Percentiles rank a stretch among this genome's conserved stretches.
These are phyloP conservation scores for Neoarius graeffei DNA, from an alignment of 2,113 vertebrate genomes.

Conservation along the genomic window DNA sequence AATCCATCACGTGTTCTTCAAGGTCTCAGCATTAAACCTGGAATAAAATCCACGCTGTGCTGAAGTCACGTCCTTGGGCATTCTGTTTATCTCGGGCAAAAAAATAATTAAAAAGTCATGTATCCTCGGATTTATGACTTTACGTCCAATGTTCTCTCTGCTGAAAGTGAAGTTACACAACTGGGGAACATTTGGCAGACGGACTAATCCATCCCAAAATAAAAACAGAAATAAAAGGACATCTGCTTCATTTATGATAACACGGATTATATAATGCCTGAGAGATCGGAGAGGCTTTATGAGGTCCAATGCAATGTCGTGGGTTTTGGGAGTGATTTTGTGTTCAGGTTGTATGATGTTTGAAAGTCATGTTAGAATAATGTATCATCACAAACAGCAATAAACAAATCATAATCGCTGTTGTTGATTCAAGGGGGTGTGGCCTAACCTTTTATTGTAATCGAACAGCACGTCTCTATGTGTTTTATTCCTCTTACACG, in stretches of 20 bases:
- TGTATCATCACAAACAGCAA: not conserved
- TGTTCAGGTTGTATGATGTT: not conserved
- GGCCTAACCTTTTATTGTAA: not conserved
- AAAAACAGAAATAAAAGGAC: slow-evolving; percentile 59
- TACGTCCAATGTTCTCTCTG: slow-evolving; percentile 58
- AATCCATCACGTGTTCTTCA: slow-evolving; percentile 31
- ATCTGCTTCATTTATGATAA: slow-evolving; percentile 69
- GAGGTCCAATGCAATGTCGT: not conserved
- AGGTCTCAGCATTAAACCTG: slow-evolving; percentile 34
- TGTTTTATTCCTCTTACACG: not conserved
- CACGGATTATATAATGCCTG: slow-evolving; percentile 67
- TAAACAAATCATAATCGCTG: not conserved
- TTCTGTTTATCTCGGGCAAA: slow-evolving; percentile 44
- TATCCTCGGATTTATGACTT: slow-evolving; percentile 59
- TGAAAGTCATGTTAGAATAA: not conserved
- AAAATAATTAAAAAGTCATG: slow-evolving; percentile 15
- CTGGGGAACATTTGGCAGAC: slow-evolving; percentile 66
- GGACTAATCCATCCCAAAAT: slow-evolving; percentile 66
- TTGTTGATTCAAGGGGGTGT: not conserved
- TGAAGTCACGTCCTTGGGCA: slow-evolving; percentile 25
- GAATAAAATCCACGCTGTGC: not conserved
- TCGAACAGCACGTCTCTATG: too few species aligned
- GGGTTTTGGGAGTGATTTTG: not conserved
- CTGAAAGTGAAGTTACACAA: slow-evolving; percentile 68
- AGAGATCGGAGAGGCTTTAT: not conserved